Evolutionary conservation across 2,797 vertebrate species (phyloP), one percentile per base, ranked within the genome.

Genomic region (Cygnus olor): DNA sequence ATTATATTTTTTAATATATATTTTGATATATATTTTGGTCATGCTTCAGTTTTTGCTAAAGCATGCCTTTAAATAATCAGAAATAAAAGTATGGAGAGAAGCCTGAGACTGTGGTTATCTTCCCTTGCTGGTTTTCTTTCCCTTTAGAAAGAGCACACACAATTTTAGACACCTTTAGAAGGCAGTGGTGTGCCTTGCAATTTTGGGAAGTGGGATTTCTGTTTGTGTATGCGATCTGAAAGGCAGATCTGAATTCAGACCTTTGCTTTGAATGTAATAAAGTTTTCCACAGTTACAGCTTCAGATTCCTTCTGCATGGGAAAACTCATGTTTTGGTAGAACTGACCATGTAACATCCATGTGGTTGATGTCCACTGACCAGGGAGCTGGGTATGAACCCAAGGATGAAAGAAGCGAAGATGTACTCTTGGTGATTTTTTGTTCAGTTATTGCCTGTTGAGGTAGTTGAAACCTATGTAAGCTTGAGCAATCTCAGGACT

Each of bases 91-190:
- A 80, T 54, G 93, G 85, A 93, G 56, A 81, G 63, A 95, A 58
- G 49, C 69, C 88, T 94, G 80, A 93, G 94, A 93, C 49, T 89
- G 83, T 89, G 22, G 28, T 89, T 95, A 70, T 95, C 66, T 94
- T 83, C 40, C 58, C 11, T 58, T 95, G 24, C 56, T 78, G 72
- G 45, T 94, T 95, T 47, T 74, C 49, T 70, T 85, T 49, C 45
- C 51, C 18, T 96, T 95, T 65, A 88, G 82, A 95, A 90, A 10
- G n/a, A 78, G 54, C 42, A 86, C 88, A 91, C 56, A 38, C 42
- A 94, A 87, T 95, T 94, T 93, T 88, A 90, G 58, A 93, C 65
- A 58, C 73, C 21, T 58, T 93, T 88, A 96, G 81, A 95, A 97
- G 80, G 85, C 91, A 94, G 60, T 65, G 53, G 90, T 87, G 54